Evolutionary conservation across 2,113 vertebrate species (phyloP), one percentile per base, ranked within the genome.

Genomic region (Lepisosteus osseus): DNA sequence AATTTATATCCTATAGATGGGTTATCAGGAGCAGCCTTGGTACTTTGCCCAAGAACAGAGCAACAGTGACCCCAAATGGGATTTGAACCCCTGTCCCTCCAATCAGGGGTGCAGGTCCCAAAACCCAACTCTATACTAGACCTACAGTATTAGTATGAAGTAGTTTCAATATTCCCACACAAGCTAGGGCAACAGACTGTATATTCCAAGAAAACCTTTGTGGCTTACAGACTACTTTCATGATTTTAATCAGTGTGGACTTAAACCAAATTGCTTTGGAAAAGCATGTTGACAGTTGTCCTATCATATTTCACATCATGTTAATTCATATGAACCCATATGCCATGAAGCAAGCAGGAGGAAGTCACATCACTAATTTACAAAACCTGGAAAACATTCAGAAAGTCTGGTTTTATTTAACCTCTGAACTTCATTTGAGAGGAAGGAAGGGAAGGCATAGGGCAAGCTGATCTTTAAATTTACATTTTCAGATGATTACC

Each of bases 271-370:
- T 68, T 68, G 45, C 51, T 40, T 11, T 4, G 44, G 66, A 69
- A 43, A 69, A 57, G 54, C 14, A 40, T 14, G 17, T 54, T 69
- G 54, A 57, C 67, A 69, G 67, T 69, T 55, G 45, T 68, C 64
- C 42, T n/a, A 29, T 67, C 15, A 51, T 67, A 67, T 67, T 54
- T 54, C 3, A 54, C 54, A 12, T 17, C 66, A 3, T 11, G 45
- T 17, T 54, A 54, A 67, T 67, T 54, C n/a, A 54, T 8, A 45
- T 12, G 6, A 66, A 43, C 64, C 11, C 6, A 4, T 4, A 4
- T 11, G 66, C n/a, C 45, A n/a, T 8, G 11, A n/a, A 67, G 47
- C 41, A 66, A 47, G 47, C 15, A 54, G 12, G 45, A 45, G 66
- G 1, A 5, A 51, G 47, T 5, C 5, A 51, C 9, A 9, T 51